Conservation (phyloP, 2,888 invertebrate genomes). For the Tenthredo amoena region DNA sequence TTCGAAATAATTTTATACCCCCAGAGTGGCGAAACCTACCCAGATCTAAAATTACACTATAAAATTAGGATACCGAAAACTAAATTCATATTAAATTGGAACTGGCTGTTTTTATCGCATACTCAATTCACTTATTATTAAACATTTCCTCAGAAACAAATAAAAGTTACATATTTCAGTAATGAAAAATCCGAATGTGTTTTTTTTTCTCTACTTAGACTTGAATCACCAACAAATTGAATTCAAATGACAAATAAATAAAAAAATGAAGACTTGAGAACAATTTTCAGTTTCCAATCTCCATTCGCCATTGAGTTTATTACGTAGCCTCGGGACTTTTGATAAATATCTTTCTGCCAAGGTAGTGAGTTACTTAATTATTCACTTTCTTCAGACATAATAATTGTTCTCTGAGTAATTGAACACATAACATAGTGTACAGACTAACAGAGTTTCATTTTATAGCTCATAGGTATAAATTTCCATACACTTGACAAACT, state of each 20-base stretch:
- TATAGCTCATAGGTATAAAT: no score
- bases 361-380: neutral
- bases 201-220: neutral
- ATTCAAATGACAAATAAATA: neutral
- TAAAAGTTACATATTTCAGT: conserved; percentile 29
- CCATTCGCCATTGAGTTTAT: no score
- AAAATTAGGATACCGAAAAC: neutral
- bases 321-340: no score
- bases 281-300: no score
- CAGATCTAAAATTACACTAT: conserved; percentile 11
- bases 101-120: neutral
- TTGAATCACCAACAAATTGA: neutral
- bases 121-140: conserved; percentile 9
- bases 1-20: conserved; percentile 64
- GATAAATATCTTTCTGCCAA: neutral
- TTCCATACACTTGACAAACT: neutral
- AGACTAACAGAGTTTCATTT: no score
- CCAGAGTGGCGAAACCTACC: neutral
- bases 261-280: no score
- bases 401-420: neutral
- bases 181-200: neutral
- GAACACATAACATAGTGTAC: no score
- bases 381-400: neutral
- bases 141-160: neutral
- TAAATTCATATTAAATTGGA: conserved; percentile 16